A percentile compares a stretch with the other conserved stretches of the same genome.
These are phyloP conservation scores for Thamnaconus septentrionalis DNA, from an alignment of 2,113 vertebrate genomes.

Conservation along the genomic window DNA sequence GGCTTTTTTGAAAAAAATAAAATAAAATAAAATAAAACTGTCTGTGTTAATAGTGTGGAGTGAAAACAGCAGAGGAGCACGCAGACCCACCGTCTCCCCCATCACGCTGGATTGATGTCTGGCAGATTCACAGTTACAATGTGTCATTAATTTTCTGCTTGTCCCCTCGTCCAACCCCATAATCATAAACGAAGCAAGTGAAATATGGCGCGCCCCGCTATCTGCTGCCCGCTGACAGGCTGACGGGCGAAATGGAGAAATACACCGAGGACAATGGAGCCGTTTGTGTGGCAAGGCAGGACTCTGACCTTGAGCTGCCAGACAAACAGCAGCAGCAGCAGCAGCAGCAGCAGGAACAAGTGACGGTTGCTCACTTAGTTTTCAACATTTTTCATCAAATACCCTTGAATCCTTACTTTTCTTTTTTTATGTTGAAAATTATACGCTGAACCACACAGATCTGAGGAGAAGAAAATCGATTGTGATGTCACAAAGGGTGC, in stretches of 20 bases:
- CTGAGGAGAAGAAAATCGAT: too few species aligned
- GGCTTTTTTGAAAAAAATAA: neutral
- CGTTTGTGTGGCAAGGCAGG: constrained; percentile 32
- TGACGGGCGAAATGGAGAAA: constrained; percentile 37
- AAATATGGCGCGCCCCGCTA: constrained; percentile 46
- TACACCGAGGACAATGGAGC: constrained; percentile 30
- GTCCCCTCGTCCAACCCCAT: constrained; percentile 59
- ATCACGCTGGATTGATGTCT: constrained; percentile 64
- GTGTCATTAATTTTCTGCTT: constrained; percentile 68
- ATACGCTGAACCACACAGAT: too few species aligned
- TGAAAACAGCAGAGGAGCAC: constrained; percentile 34
- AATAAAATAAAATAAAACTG: constrained; percentile 22
- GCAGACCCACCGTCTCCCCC: constrained; percentile 23
- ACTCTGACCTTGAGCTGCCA: constrained; percentile 57
- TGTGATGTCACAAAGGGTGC: too few species aligned
- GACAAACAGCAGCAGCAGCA: constrained; percentile 6
- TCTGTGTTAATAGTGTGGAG: constrained; percentile 37
- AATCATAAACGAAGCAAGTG: constrained; percentile 69
- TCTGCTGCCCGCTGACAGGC: constrained; percentile 47
- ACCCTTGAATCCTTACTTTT: too few species aligned
- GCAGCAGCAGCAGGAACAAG: too few species aligned
- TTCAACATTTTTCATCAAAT: too few species aligned
- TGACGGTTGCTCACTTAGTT: too few species aligned
- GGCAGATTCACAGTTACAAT: constrained; percentile 70
- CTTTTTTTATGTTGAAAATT: too few species aligned